A percentile compares a stretch with the other conserved stretches of the same genome.
Conservation (phyloP, 1,140 invertebrate species). For the Latrodectus geometricus region DNA sequence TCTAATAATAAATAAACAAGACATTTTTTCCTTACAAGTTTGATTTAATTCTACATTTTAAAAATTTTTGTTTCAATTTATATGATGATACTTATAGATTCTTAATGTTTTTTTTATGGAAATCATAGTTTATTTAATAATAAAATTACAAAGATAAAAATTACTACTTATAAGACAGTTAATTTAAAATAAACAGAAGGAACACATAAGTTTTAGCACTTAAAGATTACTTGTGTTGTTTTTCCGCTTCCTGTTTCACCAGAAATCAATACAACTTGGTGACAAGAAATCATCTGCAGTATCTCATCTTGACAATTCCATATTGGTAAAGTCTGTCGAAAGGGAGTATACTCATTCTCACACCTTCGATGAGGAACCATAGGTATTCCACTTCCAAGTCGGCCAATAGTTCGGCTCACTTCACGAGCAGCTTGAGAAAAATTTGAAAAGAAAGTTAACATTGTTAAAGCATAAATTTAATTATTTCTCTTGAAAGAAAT, state of each 20-base stretch:
- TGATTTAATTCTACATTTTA: too few relatives aligned
- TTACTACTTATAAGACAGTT: not conserved
- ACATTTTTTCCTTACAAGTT: too few relatives aligned
- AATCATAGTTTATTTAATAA: not conserved
- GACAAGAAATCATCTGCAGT: conserved; percentile 86
- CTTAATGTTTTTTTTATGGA: too few relatives aligned
- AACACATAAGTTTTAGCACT: not conserved
- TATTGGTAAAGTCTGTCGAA: conserved; percentile 77
- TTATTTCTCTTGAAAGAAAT: not conserved
- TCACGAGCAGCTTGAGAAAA: conserved; percentile 68
- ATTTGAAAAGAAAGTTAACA: not conserved
- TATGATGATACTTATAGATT: too few relatives aligned
- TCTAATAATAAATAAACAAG: too few relatives aligned
- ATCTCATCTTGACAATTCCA: conserved; percentile 79
- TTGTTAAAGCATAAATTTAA: not conserved
- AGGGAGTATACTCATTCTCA: conserved; percentile 76
- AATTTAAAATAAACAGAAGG: not conserved
- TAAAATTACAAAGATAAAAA: not conserved
- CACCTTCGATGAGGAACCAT: conserved; percentile 74
- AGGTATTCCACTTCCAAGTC: conserved; percentile 75
- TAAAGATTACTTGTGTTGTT: conserved; percentile 75
- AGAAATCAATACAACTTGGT: conserved; percentile 86
- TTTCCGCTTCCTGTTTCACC: conserved; percentile 94
- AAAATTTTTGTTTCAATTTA: too few relatives aligned
- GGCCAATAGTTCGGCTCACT: conserved; percentile 73